Evolutionary conservation across 2,797 vertebrate genomes (phyloP), one percentile per base, ranked within the genome.

Genomic region (Aotus griseimembra): DNA sequence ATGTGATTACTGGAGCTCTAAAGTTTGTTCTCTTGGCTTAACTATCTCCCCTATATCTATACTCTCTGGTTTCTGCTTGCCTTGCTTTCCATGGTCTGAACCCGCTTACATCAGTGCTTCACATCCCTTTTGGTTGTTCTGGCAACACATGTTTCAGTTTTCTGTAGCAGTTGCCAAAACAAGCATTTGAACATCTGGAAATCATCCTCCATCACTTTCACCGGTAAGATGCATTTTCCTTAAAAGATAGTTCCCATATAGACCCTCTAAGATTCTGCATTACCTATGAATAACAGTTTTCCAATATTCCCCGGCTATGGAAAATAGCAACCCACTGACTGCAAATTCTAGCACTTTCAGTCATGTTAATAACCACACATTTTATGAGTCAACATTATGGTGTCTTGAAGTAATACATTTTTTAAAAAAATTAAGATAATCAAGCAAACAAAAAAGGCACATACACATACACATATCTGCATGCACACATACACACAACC

Each of bases 111-210:
- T 96, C 94, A 97, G 64, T 57, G 73, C 94, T 98, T 98, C 96
- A 97, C 95, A 97, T 98, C 98, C 98, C 98, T 97, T 97, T 83
- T 89, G 91, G 96, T 94, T 97, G 91, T 96, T 97, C 44, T 98
- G 98, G 98, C 98, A 98, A 96, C 72, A 93, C 88, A 89, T 96
- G 97, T 98, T 99, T 98, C 98, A 98, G 97, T 98, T 98, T 98
- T 99, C 98, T 98, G 98, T 97, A 97, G 98, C 98, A 98, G 95
- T 98, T 98, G 99, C 99, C 99, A 99, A 99, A 99, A 98, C 90
- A 98, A 99, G 98, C 98, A 98, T 97, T 99, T 98, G 77, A 98
- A 99, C 99, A 99, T 99, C 99, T 99, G 99, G 99, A 99, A 99
- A 97, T 98, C 98, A 99, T 99, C 99, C 96, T 88, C 90, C 97